phyloP scores from a whole-genome alignment of 1,140 invertebrate genomes.

The Saccostrea glomerata region DNA sequence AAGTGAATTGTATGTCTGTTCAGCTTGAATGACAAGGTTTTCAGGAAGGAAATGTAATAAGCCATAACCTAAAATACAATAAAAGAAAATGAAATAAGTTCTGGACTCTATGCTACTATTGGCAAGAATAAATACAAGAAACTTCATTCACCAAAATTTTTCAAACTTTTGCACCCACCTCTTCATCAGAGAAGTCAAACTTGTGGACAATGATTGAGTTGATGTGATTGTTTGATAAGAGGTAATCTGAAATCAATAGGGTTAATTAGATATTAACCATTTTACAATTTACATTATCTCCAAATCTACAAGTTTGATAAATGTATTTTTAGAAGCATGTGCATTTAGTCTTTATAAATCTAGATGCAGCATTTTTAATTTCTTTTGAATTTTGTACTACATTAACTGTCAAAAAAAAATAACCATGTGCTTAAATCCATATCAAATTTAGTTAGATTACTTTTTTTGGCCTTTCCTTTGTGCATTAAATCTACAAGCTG shows the following conservation, averaged over 20 bases:
- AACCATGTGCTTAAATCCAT: too few species aligned
- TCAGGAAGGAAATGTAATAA: slow-evolving; percentile 99
- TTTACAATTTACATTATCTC: too few species aligned
- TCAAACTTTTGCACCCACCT: slow-evolving; percentile 80
- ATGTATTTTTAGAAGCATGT: too few species aligned
- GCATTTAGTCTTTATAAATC: neutral
- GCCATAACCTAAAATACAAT: slow-evolving; percentile 89
- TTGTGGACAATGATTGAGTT: slow-evolving; percentile 99
- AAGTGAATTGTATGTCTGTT: slow-evolving; percentile 99
- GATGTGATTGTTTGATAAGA: slow-evolving; percentile 99
- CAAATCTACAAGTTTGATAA: too few species aligned
- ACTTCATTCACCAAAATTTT: too few species aligned
- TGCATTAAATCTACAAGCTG: too few species aligned
- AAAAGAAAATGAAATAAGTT: neutral
- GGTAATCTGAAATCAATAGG: slow-evolving; percentile 90
- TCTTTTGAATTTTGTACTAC: too few species aligned
- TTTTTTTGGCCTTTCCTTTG: too few species aligned
- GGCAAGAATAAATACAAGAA: too few species aligned
- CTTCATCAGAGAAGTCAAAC: slow-evolving; percentile 99
- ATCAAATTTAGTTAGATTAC: too few species aligned
- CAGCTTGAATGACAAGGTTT: slow-evolving; percentile 98
- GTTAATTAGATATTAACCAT: neutral
- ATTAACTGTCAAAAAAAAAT: too few species aligned
- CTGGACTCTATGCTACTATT: neutral
- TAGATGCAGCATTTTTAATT: neutral